phyloP scores from a whole-genome alignment of 1,140 invertebrate species.

The Bombyx mori region DNA sequence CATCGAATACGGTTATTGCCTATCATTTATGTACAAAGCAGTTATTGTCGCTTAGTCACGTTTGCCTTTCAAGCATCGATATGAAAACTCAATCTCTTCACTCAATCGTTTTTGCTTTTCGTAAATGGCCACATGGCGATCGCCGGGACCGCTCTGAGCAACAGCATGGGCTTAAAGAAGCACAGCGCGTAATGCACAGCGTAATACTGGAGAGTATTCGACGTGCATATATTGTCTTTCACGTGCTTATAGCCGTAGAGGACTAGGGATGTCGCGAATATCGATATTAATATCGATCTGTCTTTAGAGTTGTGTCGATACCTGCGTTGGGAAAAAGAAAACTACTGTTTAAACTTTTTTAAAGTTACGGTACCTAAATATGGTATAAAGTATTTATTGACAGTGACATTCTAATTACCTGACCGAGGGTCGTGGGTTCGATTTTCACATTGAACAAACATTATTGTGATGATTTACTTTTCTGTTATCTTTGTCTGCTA shows the following conservation, averaged over 20 bases:
- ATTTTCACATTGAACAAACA: not conserved
- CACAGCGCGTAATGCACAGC: constrained; percentile 25
- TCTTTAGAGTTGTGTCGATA: constrained; percentile 46
- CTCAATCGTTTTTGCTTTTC: constrained; percentile 5
- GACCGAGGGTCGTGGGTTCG: not conserved
- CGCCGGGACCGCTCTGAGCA: constrained; percentile 26
- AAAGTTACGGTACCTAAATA: too few species aligned
- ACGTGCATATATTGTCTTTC: constrained; percentile 27
- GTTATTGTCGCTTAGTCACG: too few species aligned
- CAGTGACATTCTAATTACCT: not conserved
- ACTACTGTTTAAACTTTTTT: not conserved
- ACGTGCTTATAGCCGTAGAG: constrained; percentile 20
- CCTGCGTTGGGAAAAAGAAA: constrained; percentile 31
- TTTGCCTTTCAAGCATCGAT: not conserved
- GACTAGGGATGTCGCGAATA: constrained; percentile 19
- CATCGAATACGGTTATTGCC: too few species aligned
- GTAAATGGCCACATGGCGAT: constrained; percentile 38
- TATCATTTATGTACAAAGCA: too few species aligned
- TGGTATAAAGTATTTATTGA: too few species aligned
- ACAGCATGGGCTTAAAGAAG: constrained; percentile 25
- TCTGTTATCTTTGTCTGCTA: not conserved
- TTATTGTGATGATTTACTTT: not conserved
- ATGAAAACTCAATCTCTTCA: constrained; percentile 5
- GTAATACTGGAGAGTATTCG: constrained; percentile 25
- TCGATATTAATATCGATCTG: constrained; percentile 35